Conservation (phyloP, 2,797 vertebrate genomes). For the Melanotaenia maccullochi region DNA sequence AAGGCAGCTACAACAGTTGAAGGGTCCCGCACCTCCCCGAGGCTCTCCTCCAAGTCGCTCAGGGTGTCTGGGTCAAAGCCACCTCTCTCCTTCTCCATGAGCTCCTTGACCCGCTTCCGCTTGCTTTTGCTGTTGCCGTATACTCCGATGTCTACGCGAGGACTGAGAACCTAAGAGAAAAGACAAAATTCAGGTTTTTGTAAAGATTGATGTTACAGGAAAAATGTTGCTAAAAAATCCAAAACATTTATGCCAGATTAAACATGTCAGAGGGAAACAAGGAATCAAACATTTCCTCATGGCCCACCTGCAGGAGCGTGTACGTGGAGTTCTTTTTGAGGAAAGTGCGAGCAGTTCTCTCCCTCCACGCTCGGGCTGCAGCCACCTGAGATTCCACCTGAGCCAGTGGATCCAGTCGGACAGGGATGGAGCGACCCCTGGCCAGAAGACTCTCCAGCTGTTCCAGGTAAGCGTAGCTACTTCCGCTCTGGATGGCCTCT, state of each 20-base stretch:
- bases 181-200: neutral
- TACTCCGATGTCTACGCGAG: conserved; percentile 92
- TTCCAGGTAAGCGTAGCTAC: conserved; percentile 93
- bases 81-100: conserved; percentile 93
- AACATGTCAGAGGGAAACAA: neutral
- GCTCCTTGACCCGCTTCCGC: conserved; percentile 91
- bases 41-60: conserved; percentile 91
- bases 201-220: neutral
- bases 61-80: conserved; percentile 88
- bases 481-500: conserved; percentile 95
- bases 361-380: conserved; percentile 94
- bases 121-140: conserved; percentile 96
- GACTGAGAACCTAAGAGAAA: conserved; percentile 91
- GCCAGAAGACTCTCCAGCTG: conserved; percentile 93
- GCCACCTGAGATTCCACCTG: conserved; percentile 97
- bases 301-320: conserved; percentile 90
- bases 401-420: conserved; percentile 91
- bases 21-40: conserved; percentile 91
- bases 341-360: conserved; percentile 94
- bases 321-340: conserved; percentile 98
- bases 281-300: neutral
- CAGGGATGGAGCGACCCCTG: conserved; percentile 93
- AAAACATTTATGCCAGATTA: neutral
- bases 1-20: conserved; percentile 94
- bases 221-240: neutral